Evolutionary conservation across 2,113 vertebrate species (phyloP).

Genomic region (Gobius niger): DNA sequence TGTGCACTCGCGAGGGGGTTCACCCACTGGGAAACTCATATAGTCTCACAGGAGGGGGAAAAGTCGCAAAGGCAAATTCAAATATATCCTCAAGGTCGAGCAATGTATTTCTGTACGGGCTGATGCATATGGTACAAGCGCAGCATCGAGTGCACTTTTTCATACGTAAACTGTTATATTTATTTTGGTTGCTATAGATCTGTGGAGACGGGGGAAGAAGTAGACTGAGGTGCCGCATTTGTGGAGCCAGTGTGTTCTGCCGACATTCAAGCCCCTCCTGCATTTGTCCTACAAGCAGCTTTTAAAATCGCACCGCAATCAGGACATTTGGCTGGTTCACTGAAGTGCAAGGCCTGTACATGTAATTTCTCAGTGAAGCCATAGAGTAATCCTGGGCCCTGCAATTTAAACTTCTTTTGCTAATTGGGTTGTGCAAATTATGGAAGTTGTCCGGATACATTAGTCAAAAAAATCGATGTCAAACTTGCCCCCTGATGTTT

Average conservation of each 20-base stretch:
- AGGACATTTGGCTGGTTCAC: too few relatives aligned
- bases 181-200: neutral
- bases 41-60: constrained; percentile 13
- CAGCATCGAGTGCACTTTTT: neutral
- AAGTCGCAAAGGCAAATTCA: constrained; percentile 6
- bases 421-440: neutral
- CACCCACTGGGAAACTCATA: constrained; percentile 31
- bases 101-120: neutral
- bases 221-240: too few relatives aligned
- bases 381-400: too few relatives aligned
- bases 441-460: too few relatives aligned
- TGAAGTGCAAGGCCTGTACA: too few relatives aligned
- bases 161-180: neutral
- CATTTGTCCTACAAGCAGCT: too few relatives aligned
- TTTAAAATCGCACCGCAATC: too few relatives aligned
- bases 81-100: constrained; percentile 4
- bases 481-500: constrained; percentile 13
- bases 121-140: neutral
- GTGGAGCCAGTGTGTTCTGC: too few relatives aligned
- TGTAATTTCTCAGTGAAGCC: too few relatives aligned
- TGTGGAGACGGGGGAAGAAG: neutral
- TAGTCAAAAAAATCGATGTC: constrained; percentile 6
- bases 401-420: neutral
- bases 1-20: constrained; percentile 24
- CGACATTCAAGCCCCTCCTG: too few relatives aligned